phyloP scores from a whole-genome alignment of 2,113 vertebrate species.

The Hypocryptadius cinnamomeus region DNA sequence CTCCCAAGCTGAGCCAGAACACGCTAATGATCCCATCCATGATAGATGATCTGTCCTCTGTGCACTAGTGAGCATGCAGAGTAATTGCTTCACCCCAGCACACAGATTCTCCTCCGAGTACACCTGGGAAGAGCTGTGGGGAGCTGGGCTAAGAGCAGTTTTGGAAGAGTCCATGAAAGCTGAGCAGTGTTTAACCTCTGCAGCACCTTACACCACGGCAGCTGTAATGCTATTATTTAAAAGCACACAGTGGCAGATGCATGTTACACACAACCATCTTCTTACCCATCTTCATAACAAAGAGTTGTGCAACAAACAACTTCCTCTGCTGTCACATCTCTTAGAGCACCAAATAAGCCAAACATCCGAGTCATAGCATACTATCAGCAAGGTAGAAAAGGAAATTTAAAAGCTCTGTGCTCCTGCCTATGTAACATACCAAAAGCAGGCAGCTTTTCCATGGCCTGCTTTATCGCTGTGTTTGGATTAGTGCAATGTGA shows the following conservation, averaged over 20 bases:
- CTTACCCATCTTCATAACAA: neutral
- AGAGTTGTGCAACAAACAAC: constrained; percentile 30
- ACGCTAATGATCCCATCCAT: neutral
- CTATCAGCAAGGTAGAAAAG: neutral
- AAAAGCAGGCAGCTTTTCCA: constrained; percentile 19
- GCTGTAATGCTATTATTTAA: neutral
- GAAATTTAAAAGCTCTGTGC: constrained; percentile 39
- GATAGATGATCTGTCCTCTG: neutral
- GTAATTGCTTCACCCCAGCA: constrained; percentile 22
- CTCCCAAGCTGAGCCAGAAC: neutral
- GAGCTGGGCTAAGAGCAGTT: neutral
- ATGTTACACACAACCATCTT: neutral
- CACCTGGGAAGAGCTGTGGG: neutral
- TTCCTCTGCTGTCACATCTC: constrained; percentile 2
- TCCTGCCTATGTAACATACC: neutral
- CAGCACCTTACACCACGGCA: neutral
- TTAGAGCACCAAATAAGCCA: constrained; percentile 32
- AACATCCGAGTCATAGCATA: constrained; percentile 17
- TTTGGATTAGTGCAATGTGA: constrained; percentile 67
- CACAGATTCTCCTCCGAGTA: neutral
- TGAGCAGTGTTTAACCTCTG: neutral
- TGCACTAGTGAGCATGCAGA: neutral
- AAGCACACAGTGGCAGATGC: neutral
- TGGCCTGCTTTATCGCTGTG: constrained; percentile 52
- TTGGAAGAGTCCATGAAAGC: neutral